Evolutionary conservation across 2,888 invertebrate species (phyloP).

Genomic region (Dexiosoma caninum): DNA sequence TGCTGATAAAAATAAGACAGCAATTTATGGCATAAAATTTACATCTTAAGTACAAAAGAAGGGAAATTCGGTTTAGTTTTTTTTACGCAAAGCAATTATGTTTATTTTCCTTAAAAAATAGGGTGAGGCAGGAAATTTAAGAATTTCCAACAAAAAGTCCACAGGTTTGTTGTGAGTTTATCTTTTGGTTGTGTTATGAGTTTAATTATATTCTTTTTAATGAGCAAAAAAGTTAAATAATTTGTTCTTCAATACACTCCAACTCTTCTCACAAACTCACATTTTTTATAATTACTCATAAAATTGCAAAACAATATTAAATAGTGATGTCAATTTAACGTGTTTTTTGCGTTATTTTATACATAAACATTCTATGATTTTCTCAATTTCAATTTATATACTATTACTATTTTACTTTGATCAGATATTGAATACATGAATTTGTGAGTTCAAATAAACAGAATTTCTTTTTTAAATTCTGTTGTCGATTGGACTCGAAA

Average conservation of each 20-base stretch:
- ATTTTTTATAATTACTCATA: conserved; percentile 32
- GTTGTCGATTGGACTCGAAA: no score
- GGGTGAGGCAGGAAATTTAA: no score
- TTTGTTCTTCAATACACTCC: conserved; percentile 11
- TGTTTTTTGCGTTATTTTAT: no score
- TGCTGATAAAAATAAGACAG: conserved; percentile 23
- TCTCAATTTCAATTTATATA: no score
- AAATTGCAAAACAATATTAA: background rate
- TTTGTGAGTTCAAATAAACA: no score
- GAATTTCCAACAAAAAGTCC: background rate
- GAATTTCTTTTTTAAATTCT: no score
- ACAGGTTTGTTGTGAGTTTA: conserved; percentile 35
- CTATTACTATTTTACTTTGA: no score
- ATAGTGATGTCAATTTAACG: background rate
- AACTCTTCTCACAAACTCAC: conserved; percentile 20
- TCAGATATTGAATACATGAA: no score
- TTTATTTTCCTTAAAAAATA: background rate
- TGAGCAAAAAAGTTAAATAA: conserved; percentile 15
- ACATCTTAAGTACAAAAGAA: background rate
- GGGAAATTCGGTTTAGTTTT: background rate
- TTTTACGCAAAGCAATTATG: background rate
- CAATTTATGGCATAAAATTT: conserved; percentile 15
- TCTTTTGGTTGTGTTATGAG: conserved; percentile 46
- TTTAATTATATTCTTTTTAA: conserved; percentile 9
- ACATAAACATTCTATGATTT: no score